Evolutionary conservation across 2,113 vertebrate species (phyloP).

Genomic region (Pithys albifrons): DNA sequence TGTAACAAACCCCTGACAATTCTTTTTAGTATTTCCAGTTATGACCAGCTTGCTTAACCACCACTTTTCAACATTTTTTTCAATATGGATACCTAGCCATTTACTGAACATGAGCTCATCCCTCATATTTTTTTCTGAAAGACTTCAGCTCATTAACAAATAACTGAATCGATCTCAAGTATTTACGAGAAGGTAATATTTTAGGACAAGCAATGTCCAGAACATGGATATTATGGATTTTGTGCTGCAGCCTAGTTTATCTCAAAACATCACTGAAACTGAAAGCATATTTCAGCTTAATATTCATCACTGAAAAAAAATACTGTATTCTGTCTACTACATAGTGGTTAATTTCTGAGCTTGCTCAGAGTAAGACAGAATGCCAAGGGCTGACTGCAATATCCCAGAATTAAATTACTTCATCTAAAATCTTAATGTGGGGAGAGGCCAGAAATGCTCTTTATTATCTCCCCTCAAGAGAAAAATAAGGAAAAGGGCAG

Average conservation of each 20-base stretch:
- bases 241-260: not conserved
- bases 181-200: not conserved
- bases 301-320: not conserved
- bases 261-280: not conserved
- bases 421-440: not conserved
- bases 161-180: not conserved
- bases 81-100: not conserved
- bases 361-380: not conserved
- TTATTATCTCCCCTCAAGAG: not conserved
- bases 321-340: not conserved
- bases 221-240: not conserved
- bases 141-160: not conserved
- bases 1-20: not conserved
- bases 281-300: not conserved
- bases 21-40: not conserved
- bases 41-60: not conserved
- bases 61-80: not conserved
- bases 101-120: not conserved
- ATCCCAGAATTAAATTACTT: not conserved
- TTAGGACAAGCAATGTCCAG: not conserved
- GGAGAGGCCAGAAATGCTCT: not conserved
- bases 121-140: not conserved
- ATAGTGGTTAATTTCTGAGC: not conserved
- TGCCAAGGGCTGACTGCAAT: not conserved
- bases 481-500: not conserved